phyloP scores from a whole-genome alignment of 1,140 invertebrate species.

The Drosophila ficusphila region DNA sequence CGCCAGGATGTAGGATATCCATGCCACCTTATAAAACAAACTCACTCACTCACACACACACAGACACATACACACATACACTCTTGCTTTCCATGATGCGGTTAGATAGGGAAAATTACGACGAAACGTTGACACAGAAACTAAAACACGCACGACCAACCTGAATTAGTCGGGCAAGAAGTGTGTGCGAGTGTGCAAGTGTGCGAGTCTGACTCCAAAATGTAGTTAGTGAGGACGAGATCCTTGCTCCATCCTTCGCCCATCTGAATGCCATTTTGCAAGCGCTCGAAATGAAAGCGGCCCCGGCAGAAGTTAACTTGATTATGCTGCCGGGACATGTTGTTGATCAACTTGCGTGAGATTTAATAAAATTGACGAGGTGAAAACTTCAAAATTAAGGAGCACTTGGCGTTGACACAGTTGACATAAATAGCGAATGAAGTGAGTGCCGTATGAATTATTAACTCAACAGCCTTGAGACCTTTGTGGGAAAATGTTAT shows the following conservation, averaged over 20 bases:
- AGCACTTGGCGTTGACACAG: slow-evolving; percentile 10
- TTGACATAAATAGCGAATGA: slow-evolving; percentile 20
- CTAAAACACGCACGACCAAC: slow-evolving; percentile 42
- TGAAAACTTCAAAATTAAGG: slow-evolving; percentile 11
- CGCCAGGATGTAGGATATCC: slow-evolving; percentile 19
- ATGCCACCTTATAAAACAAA: slow-evolving; percentile 1
- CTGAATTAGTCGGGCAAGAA: slow-evolving; percentile 41
- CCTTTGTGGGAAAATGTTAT: not conserved
- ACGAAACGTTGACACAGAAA: slow-evolving; percentile 56
- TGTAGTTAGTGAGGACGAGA: slow-evolving; percentile 29
- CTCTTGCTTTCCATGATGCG: slow-evolving; percentile 39
- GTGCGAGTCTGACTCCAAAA: slow-evolving; percentile 9
- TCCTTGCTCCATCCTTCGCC: slow-evolving; percentile 4
- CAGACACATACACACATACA: not conserved
- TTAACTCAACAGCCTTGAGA: not conserved
- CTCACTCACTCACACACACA: not conserved
- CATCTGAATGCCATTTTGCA: slow-evolving; percentile 30
- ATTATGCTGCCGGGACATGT: slow-evolving; percentile 33
- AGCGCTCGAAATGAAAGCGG: slow-evolving; percentile 21
- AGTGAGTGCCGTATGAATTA: not conserved
- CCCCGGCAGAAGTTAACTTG: slow-evolving; percentile 36
- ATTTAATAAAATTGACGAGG: slow-evolving; percentile 36
- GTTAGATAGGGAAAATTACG: slow-evolving; percentile 56
- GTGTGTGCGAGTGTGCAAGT: slow-evolving; percentile 6
- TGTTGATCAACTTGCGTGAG: slow-evolving; percentile 39